Base-by-base conservation (phyloP, 2,797 vertebrate species). In the Liparis tanakae region DNA sequence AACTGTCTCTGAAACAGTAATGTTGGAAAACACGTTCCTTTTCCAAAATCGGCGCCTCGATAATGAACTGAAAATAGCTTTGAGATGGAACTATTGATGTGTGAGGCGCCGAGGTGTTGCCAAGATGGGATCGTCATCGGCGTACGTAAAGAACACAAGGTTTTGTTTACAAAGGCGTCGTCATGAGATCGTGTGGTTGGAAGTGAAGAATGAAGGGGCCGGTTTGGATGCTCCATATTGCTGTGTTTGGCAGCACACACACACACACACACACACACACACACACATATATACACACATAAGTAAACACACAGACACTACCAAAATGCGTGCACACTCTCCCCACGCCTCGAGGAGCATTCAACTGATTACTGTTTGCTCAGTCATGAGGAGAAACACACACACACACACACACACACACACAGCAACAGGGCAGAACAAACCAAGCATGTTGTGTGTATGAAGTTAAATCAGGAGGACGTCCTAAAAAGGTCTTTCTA, bases 1-100 rank as follows among this genome's bases (percentile, higher is more conserved):
- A 63, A 48, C 56, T 10, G 46, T 60, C 67, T 76, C 57, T 64
- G 72, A 55, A 80, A 75, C 48, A 20, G 41, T 61, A 59, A 22
- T n/a, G 8, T 56, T 65, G 44, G 69, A 74, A 74, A 46, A 50
- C 46, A 43, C 17, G 34, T 51, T 55, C 41, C 56, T 66, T 51
- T 60, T 20, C 72, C 33, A 59, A 66, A 43, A 8, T 0, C 10
- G 2, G 54, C 36, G 6, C 44, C 48, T 37, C 6, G 0, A 46
- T 44, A 41, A 14, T 58, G 43, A 83, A 55, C 50, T 39, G 51
- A 39, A 70, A 62, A 65, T 72, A 51, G 64, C 55, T 64, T 72
- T 74, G 18, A 78, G 73, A 76, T 78, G 70, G 74, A 76, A 60
- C 2, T 51, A 79, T 78, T 67, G 74, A 72, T 85, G 48, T 75